These are phyloP conservation scores for Epinephelus moara DNA, from an alignment of 2,113 vertebrate species.

Conservation along the genomic window DNA sequence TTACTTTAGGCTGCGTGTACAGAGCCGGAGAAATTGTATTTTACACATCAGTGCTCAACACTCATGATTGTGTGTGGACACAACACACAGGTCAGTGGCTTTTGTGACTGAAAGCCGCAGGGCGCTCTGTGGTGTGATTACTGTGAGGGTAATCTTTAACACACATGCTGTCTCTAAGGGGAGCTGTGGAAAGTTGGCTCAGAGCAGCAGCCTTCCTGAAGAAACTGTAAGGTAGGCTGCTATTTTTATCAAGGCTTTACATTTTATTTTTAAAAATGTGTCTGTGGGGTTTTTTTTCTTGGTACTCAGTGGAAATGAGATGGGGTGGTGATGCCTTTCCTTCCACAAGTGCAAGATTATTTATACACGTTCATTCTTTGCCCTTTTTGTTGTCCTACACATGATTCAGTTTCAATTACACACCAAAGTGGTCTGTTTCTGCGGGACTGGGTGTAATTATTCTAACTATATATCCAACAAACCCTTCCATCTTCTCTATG, in stretches of 20 bases:
- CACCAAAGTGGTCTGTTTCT: constrained; percentile 1
- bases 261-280: constrained; percentile 42
- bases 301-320: constrained; percentile 5
- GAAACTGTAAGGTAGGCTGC: constrained; percentile 72
- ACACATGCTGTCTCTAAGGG: constrained; percentile 80
- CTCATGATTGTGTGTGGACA: constrained; percentile 52
- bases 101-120: constrained; percentile 61
- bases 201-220: constrained; percentile 59
- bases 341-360: neutral
- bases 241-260: constrained; percentile 73
- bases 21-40: neutral
- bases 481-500: constrained; percentile 35
- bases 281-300: constrained; percentile 24
- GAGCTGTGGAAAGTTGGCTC: constrained; percentile 82
- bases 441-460: constrained; percentile 17
- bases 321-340: neutral
- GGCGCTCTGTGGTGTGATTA: constrained; percentile 62
- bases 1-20: neutral
- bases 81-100: constrained; percentile 68
- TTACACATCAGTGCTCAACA: constrained; percentile 23
- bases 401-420: constrained; percentile 26
- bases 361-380: neutral
- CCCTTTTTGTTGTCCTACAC: neutral
- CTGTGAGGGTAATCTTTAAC: constrained; percentile 78
- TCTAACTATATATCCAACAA: constrained; percentile 22